Conservation (phyloP, 2,888 invertebrate genomes). For the Spisula subtruncata region DNA sequence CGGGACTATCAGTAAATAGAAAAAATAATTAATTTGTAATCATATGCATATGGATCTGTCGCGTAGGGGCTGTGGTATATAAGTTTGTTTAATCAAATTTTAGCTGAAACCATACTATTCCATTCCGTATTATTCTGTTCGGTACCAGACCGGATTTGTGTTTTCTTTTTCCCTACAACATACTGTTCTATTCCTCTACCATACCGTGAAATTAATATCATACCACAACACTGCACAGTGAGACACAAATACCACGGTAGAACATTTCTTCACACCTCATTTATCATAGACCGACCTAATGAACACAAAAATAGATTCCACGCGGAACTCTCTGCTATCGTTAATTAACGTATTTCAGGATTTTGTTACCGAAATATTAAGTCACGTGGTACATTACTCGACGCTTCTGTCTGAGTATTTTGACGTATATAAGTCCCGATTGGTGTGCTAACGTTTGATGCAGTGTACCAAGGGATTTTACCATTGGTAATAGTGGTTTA, state of each 20-base stretch:
- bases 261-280: not conserved
- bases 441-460: not conserved
- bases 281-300: not conserved
- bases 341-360: not conserved
- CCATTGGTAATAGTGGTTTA: not conserved
- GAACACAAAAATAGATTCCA: not conserved
- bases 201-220: not conserved
- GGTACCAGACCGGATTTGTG: slow-evolving; percentile 1
- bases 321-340: not conserved
- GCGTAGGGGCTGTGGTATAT: too few species aligned
- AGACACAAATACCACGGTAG: not conserved
- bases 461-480: not conserved
- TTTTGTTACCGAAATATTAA: not conserved
- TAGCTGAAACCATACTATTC: too few species aligned
- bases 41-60: too few species aligned
- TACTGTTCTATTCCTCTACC: not conserved
- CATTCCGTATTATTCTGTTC: not conserved
- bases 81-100: too few species aligned
- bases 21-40: too few species aligned
- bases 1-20: too few species aligned
- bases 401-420: not conserved
- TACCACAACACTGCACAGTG: not conserved
- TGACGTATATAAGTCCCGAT: not conserved
- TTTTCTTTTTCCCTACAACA: not conserved
- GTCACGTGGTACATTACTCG: not conserved